Conservation (phyloP, 2,113 vertebrate species). For the Tragulus kanchil region DNA sequence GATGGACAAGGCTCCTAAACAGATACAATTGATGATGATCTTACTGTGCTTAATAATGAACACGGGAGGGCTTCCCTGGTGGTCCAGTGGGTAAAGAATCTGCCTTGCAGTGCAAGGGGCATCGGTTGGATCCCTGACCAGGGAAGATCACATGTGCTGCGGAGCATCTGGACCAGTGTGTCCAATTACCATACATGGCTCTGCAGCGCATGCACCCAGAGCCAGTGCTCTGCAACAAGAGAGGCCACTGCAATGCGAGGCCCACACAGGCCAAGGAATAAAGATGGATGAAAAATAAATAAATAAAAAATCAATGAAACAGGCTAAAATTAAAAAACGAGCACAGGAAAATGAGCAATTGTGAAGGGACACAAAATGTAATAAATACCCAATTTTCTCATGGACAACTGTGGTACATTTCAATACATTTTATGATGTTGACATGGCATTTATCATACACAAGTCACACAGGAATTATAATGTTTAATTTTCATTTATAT, state of each 20-base stretch:
- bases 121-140: no score
- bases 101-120: no score
- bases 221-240: no score
- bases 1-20: not conserved
- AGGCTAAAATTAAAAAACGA: not conserved
- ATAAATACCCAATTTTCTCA: conserved; percentile 18
- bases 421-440: not conserved
- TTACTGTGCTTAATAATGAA: conserved; percentile 20
- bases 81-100: no score
- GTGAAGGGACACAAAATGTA: not conserved
- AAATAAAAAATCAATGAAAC: no score
- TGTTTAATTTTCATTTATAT: conserved; percentile 8
- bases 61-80: not conserved
- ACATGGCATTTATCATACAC: not conserved
- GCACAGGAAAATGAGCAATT: not conserved
- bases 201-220: no score
- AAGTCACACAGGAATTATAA: conserved; percentile 14
- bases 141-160: no score
- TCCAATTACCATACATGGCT: no score
- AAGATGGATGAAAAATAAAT: no score
- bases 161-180: no score
- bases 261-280: no score
- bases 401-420: not conserved
- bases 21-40: not conserved
- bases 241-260: no score